Conservation (phyloP, 1,140 invertebrate genomes). For the Drosophila rufa region DNA sequence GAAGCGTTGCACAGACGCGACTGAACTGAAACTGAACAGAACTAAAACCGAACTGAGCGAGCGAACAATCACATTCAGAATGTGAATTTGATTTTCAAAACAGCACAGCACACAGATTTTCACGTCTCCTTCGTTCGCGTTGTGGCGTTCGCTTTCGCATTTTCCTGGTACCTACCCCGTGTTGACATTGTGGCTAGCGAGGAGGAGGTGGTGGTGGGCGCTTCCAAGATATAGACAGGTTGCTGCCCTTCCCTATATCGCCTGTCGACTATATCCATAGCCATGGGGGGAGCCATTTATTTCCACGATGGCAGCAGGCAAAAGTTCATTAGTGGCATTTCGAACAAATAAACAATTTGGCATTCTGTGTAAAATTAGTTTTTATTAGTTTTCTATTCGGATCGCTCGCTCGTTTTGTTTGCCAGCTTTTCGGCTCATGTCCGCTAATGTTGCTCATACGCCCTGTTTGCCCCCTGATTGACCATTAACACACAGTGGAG, state of each 20-base stretch:
- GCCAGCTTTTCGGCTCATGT: constrained; percentile 52
- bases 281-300: constrained; percentile 26
- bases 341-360: constrained; percentile 73
- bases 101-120: constrained; percentile 32
- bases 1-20: constrained; percentile 71
- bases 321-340: constrained; percentile 67
- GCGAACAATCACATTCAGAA: constrained; percentile 69
- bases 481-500: constrained; percentile 31
- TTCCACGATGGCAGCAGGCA: constrained; percentile 24
- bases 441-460: constrained; percentile 35
- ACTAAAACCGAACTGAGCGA: constrained; percentile 17
- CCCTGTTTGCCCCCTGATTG: constrained; percentile 31
- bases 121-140: constrained; percentile 20
- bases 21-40: constrained; percentile 46
- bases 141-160: constrained; percentile 3
- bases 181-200: constrained; percentile 44
- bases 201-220: constrained; percentile 7
- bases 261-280: constrained; percentile 4
- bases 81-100: constrained; percentile 66
- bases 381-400: constrained; percentile 70
- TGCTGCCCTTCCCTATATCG: constrained; percentile 24
- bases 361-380: constrained; percentile 69
- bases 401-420: constrained; percentile 39
- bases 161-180: constrained; percentile 17
- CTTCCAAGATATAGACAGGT: constrained; percentile 23